These are phyloP conservation scores for Drosophila elegans DNA, from an alignment of 1,140 invertebrate genomes.

Conservation along the genomic window DNA sequence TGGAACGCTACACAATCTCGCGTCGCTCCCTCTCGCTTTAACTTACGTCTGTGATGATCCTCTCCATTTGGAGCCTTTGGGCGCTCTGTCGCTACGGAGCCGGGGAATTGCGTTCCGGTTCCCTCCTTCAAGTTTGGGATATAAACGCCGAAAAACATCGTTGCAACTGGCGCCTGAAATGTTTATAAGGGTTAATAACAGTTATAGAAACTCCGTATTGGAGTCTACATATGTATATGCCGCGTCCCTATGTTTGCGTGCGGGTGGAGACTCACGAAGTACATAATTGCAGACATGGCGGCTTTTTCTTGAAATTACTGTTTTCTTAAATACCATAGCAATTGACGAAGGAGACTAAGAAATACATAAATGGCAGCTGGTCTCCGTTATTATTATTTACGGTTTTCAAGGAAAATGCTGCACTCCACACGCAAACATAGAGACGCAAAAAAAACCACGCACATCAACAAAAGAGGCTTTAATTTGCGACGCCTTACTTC, in stretches of 20 bases:
- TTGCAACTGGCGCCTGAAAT: neutral
- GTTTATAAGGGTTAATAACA: neutral
- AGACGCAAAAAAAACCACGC: conserved; percentile 4
- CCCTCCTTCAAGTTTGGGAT: conserved; percentile 69
- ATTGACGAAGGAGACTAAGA: too few species aligned
- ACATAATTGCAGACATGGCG: too few species aligned
- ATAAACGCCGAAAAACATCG: conserved; percentile 67
- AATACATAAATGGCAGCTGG: too few species aligned
- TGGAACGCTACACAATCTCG: conserved; percentile 16
- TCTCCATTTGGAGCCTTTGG: conserved; percentile 9
- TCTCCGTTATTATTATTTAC: too few species aligned
- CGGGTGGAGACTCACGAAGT: too few species aligned
- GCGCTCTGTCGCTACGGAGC: conserved; percentile 66
- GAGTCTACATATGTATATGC: too few species aligned
- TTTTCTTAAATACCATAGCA: too few species aligned
- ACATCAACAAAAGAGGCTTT: neutral
- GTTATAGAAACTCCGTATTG: neutral
- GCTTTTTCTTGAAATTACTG: too few species aligned
- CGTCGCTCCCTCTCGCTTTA: neutral
- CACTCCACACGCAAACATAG: conserved; percentile 1
- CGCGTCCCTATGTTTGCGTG: too few species aligned
- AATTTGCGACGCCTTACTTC: too few species aligned
- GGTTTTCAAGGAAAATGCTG: neutral
- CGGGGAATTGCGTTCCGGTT: conserved; percentile 42
- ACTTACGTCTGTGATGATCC: conserved; percentile 45